Base-by-base conservation (phyloP, 1,140 invertebrate species). In the Battus philenor region DNA sequence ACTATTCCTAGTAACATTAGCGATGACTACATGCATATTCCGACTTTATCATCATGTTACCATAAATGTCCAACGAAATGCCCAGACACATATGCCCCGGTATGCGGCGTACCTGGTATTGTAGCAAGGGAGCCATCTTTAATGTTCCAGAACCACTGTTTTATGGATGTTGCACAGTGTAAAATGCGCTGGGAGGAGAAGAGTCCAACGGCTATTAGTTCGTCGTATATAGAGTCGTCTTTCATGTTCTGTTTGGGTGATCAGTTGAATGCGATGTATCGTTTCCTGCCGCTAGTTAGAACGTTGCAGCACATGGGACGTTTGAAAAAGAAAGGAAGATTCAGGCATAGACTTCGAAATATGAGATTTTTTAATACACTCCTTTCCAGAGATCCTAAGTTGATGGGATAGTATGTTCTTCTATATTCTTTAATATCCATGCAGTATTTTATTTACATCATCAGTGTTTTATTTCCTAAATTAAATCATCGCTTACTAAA, bases 111-210 rank as follows among this genome's bases (percentile, higher is more conserved):
- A 0, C 68, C 71, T 0, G 67, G 64, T 0, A 54, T 53, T 1
- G 29, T 55, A 2, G 56, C 75, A 0, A 30, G 68, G 6, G 68
- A 76, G 22, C 78, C 78, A 0, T 49, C 59, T 0, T 30, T 79
- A 1, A 71, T 77, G 64, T 82, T 79, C 44, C 50, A 70, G 44
- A 82, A 82, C 49, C 78, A 83, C 48, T 83, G 76, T 41, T 77
- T 63, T 46, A 80, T 83, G 76, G 79, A 83, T n/a, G 62, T 70
- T 0, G 78, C 78, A 0, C 74, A 80, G 32, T 82, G 78, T 32
- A 78, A 72, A 41, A 68, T 74, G 66, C 53, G 43, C 13, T 76
- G 67, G 67, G 75, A 76, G 34, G 56, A 68, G 15, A 71, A 67
- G 20, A 72, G 66, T 15, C 22, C 34, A 0, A 74, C 71, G 0